Base-by-base conservation (phyloP, 2,888 invertebrate species). In the Ochropleura plecta region DNA sequence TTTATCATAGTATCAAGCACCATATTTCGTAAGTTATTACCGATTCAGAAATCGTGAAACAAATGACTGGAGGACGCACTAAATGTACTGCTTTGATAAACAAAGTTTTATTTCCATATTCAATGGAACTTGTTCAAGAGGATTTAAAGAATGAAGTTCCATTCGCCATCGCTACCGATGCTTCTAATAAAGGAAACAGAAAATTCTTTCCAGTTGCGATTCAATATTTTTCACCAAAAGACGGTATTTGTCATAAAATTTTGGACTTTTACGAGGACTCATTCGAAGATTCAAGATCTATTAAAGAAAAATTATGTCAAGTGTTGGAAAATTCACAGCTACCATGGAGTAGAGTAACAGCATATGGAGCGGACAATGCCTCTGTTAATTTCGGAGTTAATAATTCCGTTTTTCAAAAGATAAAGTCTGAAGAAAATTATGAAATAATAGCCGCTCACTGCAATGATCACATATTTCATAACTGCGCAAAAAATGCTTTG, bases 1-100 rank as follows among this genome's bases (percentile, higher is more conserved):
- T 83, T 53, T 86, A 81, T 83, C 85, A 85, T 62, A 83, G 81
- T 70, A 78, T 86, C 48, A 72, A 76, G 62, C 86, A 88, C 73
- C 83, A 84, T 76, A 85, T 84, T 81, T 81, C 82, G 65, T 87
- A 46, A 46, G 46, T 46, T 46, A 46, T 46, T 46, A 46, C 46
- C 9, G 46, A 46, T 46, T 46, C 51, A 77, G 84, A 80, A 42
- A 86, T 81, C 66, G 62, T 67, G 30, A 82, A 88, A 74, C 84
- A 79, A 44, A 73, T 81, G 59, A 73, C 81, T 18, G 84, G 85
- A 76, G 84, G 85, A 55, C 76, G 73, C 67, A 86, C 87, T 20
- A 86, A 86, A 79, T 73, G 78, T 70, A 80, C 76, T 72, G 78
- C 83, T 73, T 48, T 87, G 7, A 78, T 83, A 51, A 81, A 84